Conservation (phyloP, 2,888 invertebrate genomes). For the Pimpla rufipes region DNA sequence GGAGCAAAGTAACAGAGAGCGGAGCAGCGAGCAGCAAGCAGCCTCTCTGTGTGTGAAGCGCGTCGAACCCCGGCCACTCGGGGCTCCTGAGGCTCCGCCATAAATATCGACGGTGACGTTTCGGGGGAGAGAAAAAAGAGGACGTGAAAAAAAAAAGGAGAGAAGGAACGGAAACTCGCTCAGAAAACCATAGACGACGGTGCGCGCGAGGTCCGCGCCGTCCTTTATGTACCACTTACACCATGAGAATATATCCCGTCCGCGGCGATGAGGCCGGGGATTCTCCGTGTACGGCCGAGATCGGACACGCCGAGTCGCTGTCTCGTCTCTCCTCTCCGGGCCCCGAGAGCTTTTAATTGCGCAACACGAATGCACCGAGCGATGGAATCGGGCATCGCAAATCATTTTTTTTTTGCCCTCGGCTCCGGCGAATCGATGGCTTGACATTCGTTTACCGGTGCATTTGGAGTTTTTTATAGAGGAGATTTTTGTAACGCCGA, state of each 20-base stretch:
- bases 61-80: slow-evolving; percentile 73
- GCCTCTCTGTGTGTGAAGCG: slow-evolving; percentile 69
- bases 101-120: slow-evolving; percentile 84
- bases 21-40: slow-evolving; percentile 55
- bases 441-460: neutral
- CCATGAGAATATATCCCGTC: slow-evolving; percentile 1
- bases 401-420: neutral
- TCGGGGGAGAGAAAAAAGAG: slow-evolving; percentile 70
- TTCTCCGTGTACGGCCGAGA: slow-evolving; percentile 39
- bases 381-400: neutral
- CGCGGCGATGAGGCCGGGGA: slow-evolving; percentile 61
- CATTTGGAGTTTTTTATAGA: too few relatives aligned
- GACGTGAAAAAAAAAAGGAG: slow-evolving; percentile 71
- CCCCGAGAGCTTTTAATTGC: slow-evolving; percentile 37
- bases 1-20: neutral
- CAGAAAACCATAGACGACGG: slow-evolving; percentile 77
- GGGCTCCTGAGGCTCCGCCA: slow-evolving; percentile 80
- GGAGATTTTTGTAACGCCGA: too few relatives aligned
- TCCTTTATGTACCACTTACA: slow-evolving; percentile 60
- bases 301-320: slow-evolving; percentile 23
- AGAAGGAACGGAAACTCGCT: slow-evolving; percentile 75
- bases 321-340: neutral
- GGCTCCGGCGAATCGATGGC: neutral
- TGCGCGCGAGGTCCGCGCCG: slow-evolving; percentile 59
- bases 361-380: slow-evolving; percentile 33